Conservation (phyloP, 1,140 invertebrate genomes). For the Drosophila pandora region DNA sequence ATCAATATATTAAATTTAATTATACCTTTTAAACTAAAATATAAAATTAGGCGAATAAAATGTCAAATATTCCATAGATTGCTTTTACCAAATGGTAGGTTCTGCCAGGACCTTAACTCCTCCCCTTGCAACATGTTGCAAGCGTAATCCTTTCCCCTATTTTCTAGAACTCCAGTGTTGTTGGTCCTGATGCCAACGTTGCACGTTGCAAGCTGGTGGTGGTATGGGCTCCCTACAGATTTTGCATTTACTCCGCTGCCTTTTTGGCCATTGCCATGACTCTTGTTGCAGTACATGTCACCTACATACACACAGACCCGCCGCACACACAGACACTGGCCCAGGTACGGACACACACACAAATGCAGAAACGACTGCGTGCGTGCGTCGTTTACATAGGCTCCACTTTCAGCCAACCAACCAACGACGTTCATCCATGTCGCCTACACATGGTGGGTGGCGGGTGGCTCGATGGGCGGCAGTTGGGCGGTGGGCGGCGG, state of each 20-base stretch:
- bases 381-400: constrained; percentile 78
- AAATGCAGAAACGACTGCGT: constrained; percentile 22
- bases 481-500: constrained; percentile 35
- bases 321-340: constrained; percentile 7
- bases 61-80: neutral
- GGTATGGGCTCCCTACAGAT: constrained; percentile 69
- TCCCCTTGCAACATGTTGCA: constrained; percentile 77
- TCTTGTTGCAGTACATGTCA: constrained; percentile 74
- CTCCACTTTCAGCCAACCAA: constrained; percentile 59
- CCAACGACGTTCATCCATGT: constrained; percentile 64
- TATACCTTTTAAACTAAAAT: neutral
- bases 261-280: constrained; percentile 67
- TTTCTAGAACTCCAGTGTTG: constrained; percentile 6
- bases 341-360: neutral
- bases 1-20: neutral
- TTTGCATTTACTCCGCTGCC: constrained; percentile 77
- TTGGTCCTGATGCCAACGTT: neutral
- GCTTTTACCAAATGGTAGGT: neutral
- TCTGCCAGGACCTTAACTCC: constrained; percentile 46
- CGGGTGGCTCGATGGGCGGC: constrained; percentile 5
- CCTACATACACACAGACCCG: constrained; percentile 60
- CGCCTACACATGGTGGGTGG: constrained; percentile 64
- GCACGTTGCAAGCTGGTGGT: neutral
- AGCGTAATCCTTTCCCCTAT: constrained; percentile 71
- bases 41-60: neutral